These are phyloP conservation scores for Sesia bembeciformis DNA, from an alignment of 2,888 invertebrate species.

Conservation along the genomic window DNA sequence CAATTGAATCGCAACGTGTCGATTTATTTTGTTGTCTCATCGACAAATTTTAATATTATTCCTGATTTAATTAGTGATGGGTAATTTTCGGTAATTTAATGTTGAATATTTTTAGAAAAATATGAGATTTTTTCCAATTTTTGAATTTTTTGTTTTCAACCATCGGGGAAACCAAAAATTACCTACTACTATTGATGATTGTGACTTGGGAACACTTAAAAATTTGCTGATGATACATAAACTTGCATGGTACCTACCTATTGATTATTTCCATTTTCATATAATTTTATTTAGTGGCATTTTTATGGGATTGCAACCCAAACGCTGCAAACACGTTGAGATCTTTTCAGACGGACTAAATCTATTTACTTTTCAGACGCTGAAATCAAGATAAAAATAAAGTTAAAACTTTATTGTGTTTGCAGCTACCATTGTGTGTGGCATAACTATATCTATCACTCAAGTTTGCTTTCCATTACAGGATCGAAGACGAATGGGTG, in stretches of 20 bases:
- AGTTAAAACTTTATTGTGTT: conserved; percentile 30
- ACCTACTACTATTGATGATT: neutral
- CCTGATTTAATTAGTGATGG: too few species aligned
- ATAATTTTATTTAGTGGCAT: neutral
- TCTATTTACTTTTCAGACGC: neutral
- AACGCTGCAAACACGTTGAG: conserved; percentile 55
- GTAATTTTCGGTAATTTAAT: too few species aligned
- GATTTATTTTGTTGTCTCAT: too few species aligned
- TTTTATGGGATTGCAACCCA: conserved; percentile 46
- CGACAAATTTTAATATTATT: too few species aligned
- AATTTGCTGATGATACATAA: neutral
- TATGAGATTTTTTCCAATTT: neutral
- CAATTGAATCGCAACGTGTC: too few species aligned
- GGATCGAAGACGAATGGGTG: conserved; percentile 91
- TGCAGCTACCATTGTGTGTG: conserved; percentile 57
- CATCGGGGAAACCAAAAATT: neutral
- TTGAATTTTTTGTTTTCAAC: neutral
- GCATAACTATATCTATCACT: conserved; percentile 20
- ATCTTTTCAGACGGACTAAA: conserved; percentile 1
- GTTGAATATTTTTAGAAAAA: neutral
- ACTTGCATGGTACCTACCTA: too few species aligned
- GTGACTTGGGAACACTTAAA: neutral
- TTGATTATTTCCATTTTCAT: neutral
- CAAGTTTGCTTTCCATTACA: conserved; percentile 46
- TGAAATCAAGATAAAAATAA: neutral